Percentiles rank a stretch among this genome's conserved stretches.
These are phyloP conservation scores for chimpanzee (Pan troglodytes) DNA, from an alignment of 2,113 vertebrate species.

Conservation along the genomic window NHGRI_mPanTro3-v2.1_pri NC_072404.2:123799001-123799500, in stretches of 20 bases:
- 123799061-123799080: background rate
- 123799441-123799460: constrained; percentile 6
- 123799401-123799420: constrained; percentile 49
- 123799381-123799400: constrained; percentile 62
- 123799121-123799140: background rate
- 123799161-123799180: background rate
- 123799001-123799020: background rate
- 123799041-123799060: background rate
- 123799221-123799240: constrained; percentile 55
- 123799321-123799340: constrained; percentile 65
- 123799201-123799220: constrained; percentile 36
- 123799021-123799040: background rate
- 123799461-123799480: background rate
- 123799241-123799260: constrained; percentile 63
- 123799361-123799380: constrained; percentile 54
- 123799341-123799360: constrained; percentile 52
- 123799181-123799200: background rate
- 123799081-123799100: background rate
- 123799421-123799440: constrained; percentile 40
- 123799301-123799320: constrained; percentile 49
- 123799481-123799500: constrained; percentile 51
- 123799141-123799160: background rate
- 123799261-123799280: constrained; percentile 58
- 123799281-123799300: constrained; percentile 40
- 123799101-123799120: background rate